phyloP scores from a whole-genome alignment of 2,888 invertebrate genomes.

The Microplitis manilae region DNA sequence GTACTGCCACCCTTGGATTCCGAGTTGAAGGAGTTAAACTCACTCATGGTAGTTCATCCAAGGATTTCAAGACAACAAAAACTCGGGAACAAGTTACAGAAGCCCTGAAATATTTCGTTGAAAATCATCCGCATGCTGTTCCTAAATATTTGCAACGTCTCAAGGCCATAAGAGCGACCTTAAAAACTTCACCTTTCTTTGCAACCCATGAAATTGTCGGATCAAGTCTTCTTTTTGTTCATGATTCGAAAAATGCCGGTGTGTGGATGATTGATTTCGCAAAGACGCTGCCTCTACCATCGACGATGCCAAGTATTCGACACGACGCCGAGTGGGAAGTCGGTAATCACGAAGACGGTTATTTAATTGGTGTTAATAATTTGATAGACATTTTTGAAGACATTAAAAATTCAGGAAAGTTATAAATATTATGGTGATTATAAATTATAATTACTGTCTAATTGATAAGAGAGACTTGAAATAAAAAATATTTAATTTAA shows the following conservation, averaged over 20 bases:
- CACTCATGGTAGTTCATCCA: slow-evolving; percentile 91
- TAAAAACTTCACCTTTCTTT: slow-evolving; percentile 92
- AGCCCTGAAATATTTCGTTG: slow-evolving; percentile 87
- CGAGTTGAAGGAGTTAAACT: slow-evolving; percentile 95
- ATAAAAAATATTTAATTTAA: neutral
- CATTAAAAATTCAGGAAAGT: slow-evolving; percentile 68
- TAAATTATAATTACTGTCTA: neutral
- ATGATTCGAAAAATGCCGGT: slow-evolving; percentile 89
- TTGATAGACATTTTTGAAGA: slow-evolving; percentile 87
- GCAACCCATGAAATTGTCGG: slow-evolving; percentile 93
- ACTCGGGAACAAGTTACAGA: slow-evolving; percentile 85
- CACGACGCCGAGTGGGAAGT: slow-evolving; percentile 92
- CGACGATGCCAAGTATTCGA: slow-evolving; percentile 78
- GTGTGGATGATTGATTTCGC: slow-evolving; percentile 99
- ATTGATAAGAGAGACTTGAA: slow-evolving; percentile 12
- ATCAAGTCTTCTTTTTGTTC: slow-evolving; percentile 94
- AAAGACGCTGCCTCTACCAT: slow-evolving; percentile 89
- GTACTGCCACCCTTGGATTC: slow-evolving; percentile 96
- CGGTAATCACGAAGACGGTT: slow-evolving; percentile 97
- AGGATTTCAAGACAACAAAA: slow-evolving; percentile 96
- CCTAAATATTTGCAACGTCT: slow-evolving; percentile 88
- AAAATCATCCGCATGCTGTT: slow-evolving; percentile 83
- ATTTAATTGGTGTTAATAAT: slow-evolving; percentile 92
- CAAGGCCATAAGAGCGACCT: slow-evolving; percentile 85
- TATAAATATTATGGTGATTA: slow-evolving; percentile 17